Conservation (phyloP, 2,888 invertebrate species). For the Dicroscelio sp. region DNA sequence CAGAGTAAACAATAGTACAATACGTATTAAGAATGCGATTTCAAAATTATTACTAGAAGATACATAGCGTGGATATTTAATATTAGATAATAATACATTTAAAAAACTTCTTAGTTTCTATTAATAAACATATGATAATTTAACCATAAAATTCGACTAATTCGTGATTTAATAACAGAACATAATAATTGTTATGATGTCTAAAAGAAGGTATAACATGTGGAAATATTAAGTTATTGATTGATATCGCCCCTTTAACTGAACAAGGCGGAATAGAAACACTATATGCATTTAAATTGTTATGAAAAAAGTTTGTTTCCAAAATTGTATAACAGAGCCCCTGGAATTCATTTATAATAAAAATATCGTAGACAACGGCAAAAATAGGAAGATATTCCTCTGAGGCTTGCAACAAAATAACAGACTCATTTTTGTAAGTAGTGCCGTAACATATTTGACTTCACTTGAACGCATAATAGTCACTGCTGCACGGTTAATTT, state of each 20-base stretch:
- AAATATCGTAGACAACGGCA: slow-evolving; percentile 40
- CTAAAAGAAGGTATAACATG: slow-evolving; percentile 35
- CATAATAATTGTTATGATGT: background rate
- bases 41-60: too few relatives aligned
- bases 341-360: slow-evolving; percentile 1
- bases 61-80: too few relatives aligned
- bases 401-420: slow-evolving; percentile 21
- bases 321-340: slow-evolving; percentile 36
- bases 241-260: background rate
- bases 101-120: too few relatives aligned
- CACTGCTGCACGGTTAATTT: slow-evolving; percentile 8
- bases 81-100: too few relatives aligned
- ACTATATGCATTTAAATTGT: slow-evolving; percentile 43
- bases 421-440: background rate
- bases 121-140: background rate
- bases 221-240: slow-evolving; percentile 42
- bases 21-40: too few relatives aligned
- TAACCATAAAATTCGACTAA: slow-evolving; percentile 36
- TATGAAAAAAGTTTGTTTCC: slow-evolving; percentile 27
- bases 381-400: slow-evolving; percentile 30
- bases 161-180: slow-evolving; percentile 41
- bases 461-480: slow-evolving; percentile 15
- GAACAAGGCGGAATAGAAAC: slow-evolving; percentile 7
- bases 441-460: too few relatives aligned
- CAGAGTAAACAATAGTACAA: too few relatives aligned